Base-by-base conservation (phyloP, 2,113 vertebrate genomes). In the Suricata suricatta region DNA sequence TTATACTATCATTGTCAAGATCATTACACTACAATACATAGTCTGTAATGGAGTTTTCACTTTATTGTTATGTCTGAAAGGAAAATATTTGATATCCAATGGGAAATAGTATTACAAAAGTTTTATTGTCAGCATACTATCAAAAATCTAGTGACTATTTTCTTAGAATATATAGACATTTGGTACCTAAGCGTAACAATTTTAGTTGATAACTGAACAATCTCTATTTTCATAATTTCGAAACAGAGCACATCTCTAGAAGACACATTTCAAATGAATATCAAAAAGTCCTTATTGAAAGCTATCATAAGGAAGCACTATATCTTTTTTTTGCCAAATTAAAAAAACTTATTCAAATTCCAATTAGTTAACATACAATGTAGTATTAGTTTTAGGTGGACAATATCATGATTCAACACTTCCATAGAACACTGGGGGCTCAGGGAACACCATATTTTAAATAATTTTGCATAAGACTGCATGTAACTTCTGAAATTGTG, bases 41-140 rank as follows among this genome's bases (percentile, higher is more conserved):
- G 95, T 85, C 96, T 95, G 35, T 47, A 96, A 88, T 44, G 54
- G 84, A 96, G 66, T 95, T 97, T 50, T 97, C 86, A 68, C 33
- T 69, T 33, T 64, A 23, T 72, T 81, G 17, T 80, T 47, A 47
- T 93, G 19, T 86, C 19, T 96, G 86, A 94, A 90, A 95, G 33
- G 19, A 41, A 31, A 47, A 4, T 44, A 69, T 50, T 84, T 93
- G 15, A 13, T 38, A 94, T 57, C n/a, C 23, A 47, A 17, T 44
- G 38, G 0, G 21, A n/a, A 81, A 69, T 21, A 47, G 16, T 1
- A 10, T n/a, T 79, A 54, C 35, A 60, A 17, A 94, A 31, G 4
- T 64, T 94, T 82, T 60, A n/a, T 71, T 60, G 15, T 21, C 11
- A 87, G 27, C 0, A 1, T 60, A 19, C 16, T 84, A n/a, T 86